Evolutionary conservation across 2,113 vertebrate species (phyloP).

Genomic region (Pseudopodoces humilis): DNA sequence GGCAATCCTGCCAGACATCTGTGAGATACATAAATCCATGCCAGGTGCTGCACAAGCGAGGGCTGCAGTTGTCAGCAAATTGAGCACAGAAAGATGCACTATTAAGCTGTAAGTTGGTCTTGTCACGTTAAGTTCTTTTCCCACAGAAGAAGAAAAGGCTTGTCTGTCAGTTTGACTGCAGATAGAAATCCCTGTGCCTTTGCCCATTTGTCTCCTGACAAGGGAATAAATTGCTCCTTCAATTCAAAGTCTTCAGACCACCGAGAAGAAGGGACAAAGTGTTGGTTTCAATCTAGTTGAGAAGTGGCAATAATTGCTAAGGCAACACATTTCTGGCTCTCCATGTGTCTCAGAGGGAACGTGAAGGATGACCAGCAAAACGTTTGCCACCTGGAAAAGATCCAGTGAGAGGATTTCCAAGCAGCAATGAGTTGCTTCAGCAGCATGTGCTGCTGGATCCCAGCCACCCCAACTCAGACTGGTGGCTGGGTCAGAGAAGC

Average conservation of each 20-base stretch:
- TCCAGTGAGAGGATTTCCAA: conserved; percentile 34
- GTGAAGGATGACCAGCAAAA: background rate
- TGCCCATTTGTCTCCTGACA: conserved; percentile 20
- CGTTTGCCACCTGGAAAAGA: conserved; percentile 33
- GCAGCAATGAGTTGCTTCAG: background rate
- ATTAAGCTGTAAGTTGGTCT: conserved; percentile 18
- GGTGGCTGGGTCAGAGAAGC: background rate
- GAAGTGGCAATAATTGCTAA: background rate
- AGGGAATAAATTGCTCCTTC: background rate
- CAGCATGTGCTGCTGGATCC: conserved; percentile 8
- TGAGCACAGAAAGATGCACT: background rate
- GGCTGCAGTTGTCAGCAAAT: background rate
- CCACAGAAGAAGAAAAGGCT: conserved; percentile 5
- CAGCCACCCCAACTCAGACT: background rate
- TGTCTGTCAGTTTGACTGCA: background rate
- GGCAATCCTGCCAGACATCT: background rate
- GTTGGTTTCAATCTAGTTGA: background rate
- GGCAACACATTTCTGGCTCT: conserved; percentile 8
- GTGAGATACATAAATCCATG: background rate
- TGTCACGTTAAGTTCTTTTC: conserved; percentile 3
- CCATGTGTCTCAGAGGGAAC: background rate
- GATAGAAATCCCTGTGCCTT: background rate
- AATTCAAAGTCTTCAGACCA: conserved; percentile 18
- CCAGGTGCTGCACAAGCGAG: background rate
- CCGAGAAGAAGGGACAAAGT: background rate